Evolutionary conservation across 2,797 vertebrate species (phyloP), one percentile per base, ranked within the genome.

Genomic region (Sebastes matsubarae): DNA sequence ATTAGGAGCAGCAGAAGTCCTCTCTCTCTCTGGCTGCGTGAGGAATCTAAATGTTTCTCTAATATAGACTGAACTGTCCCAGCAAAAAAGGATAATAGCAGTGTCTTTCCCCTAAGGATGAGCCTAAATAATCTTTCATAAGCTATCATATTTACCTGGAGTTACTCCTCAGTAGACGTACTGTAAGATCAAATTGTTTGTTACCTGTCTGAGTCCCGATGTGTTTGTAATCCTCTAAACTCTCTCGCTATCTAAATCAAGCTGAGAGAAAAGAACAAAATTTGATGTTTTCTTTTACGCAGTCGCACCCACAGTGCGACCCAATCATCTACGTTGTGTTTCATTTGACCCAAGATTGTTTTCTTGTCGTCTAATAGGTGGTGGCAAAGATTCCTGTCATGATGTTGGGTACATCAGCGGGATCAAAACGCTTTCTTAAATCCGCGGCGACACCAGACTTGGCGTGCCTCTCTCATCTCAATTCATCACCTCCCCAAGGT

Each of bases 401-500:
- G 74, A 76, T 73, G 78, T 76, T 70, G 16, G 82, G 61, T 70
- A 78, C 81, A 88, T 88, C 85, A 81, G 36, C n/a, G 2, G 69
- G 80, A 91, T 90, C 77, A 90, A 91, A 54, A 89, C 52, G 11
- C 20, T 71, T 82, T 78, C 86, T 90, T 83, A 88, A 92, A 90
- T 89, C 77, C 76, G 75, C 70, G 27, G 76, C 73, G 78, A 88
- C 85, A 88, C 77, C 71, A 58, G 76, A 87, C 88, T 86, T 85
- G 78, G 57, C 73, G 54, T 72, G 77, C 69, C 61, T 84, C 82
- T 87, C 84, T 92, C 80, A 88, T 89, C 89, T 92, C 87, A 86
- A 80, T 88, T 87, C 75, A 74, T 89, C 87, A 90, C 89, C 81
- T 92, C 89, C 86, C 85, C 87, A 89, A 89, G 90, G 90, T 92